Base-by-base conservation (phyloP, 2,888 invertebrate genomes). In the Platypus cylindrus region DNA sequence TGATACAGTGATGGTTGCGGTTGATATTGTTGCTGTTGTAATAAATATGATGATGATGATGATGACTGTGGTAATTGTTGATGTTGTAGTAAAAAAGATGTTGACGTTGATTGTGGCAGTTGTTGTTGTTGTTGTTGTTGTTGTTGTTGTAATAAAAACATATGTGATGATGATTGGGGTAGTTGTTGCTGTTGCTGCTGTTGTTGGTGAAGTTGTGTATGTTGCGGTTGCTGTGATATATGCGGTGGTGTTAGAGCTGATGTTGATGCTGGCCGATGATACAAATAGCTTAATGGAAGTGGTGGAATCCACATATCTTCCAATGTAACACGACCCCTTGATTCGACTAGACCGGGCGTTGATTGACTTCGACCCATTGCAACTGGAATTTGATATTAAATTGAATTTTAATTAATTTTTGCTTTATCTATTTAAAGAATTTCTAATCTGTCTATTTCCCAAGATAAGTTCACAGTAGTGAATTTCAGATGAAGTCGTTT, bases 281-380 rank as follows among this genome's bases (percentile, higher is more conserved):
- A n/a, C n/a, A n/a, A n/a, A n/a, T n/a, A n/a, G 31, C 56, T 54
- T 17, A 53, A 41, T 30, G 59, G 41, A 27, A 55, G 48, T 20
- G 75, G 71, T 33, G 75, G 70, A 44, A 83, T 64, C 75, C 80
- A 77, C 82, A 82, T 83, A 46, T 83, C 81, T 64, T 90, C 89
- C 48, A 90, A 68, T 38, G 93, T 81, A 48, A 89, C 73, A 54
- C 86, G 82, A 39, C 93, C 93, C 50, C 78, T 74, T 38, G 91
- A 89, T 66, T 95, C 94, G 51, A 95, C 83, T 51, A 94, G 71
- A 28, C 93, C 94, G 9, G 95, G 94, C 40, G 95, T 93, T 52
- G 94, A 94, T 59, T 87, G 87, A 63, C 93, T 90, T 56, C 94
- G 76, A 53, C 91, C 87, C 81, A 93, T 82, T 51, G 90, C 87